A percentile compares a stretch with the other conserved stretches of the same genome.
Conservation (phyloP, 2,888 invertebrate species). For the Sabatieria punctata region DNA sequence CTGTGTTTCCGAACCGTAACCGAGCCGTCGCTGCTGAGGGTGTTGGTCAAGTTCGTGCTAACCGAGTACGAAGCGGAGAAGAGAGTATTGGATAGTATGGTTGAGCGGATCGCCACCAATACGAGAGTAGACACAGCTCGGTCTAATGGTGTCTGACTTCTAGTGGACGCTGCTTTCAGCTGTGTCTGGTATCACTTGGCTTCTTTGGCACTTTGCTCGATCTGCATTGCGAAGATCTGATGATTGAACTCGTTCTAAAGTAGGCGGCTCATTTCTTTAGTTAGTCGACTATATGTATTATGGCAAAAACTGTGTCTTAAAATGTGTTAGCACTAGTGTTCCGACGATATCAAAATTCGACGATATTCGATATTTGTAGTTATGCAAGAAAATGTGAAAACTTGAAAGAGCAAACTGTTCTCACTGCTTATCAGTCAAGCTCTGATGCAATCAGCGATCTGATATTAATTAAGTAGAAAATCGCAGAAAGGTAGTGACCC, state of each 20-base stretch:
- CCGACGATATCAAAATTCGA: no score
- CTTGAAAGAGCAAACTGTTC: no score
- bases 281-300: not conserved
- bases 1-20: constrained; percentile 69
- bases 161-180: constrained; percentile 21
- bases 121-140: constrained; percentile 46
- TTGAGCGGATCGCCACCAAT: constrained; percentile 56
- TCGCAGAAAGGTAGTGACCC: no score
- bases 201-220: constrained; percentile 75
- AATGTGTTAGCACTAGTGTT: no score
- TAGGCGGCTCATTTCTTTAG: constrained; percentile 18
- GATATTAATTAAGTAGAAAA: no score
- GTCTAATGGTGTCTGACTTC: not conserved
- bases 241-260: constrained; percentile 66
- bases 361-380: no score
- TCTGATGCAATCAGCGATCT: no score
- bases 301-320: constrained; percentile 2
- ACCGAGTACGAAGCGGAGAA: constrained; percentile 63
- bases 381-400: no score
- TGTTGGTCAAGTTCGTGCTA: constrained; percentile 62
- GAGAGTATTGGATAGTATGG: constrained; percentile 59
- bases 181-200: constrained; percentile 67
- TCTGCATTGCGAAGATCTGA: constrained; percentile 84
- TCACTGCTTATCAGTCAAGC: no score
- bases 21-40: constrained; percentile 59